Evolutionary conservation across 1,140 invertebrate genomes (phyloP), one percentile per base, ranked within the genome.

Genomic region (Scaptodrosophila lebanonensis): DNA sequence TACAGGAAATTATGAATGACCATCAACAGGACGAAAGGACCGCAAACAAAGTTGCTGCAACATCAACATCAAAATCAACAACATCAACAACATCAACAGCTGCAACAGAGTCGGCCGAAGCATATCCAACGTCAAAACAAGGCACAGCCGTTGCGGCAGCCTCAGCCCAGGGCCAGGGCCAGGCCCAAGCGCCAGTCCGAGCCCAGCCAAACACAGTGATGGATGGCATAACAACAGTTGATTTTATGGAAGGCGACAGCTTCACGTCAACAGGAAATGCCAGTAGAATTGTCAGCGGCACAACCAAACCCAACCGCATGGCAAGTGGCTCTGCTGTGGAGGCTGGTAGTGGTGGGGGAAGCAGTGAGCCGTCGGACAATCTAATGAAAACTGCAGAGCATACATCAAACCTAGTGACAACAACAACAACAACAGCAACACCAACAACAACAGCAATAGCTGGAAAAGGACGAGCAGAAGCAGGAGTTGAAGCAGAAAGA

Each of bases 231-330:
- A 75, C 67, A 79, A 67, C 67, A 72, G 67, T 77, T 72, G 73
- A 77, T 77, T 77, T 79, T 76, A 76, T 76, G 67, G 72, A 71
- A 76, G 71, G 72, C 72, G 72, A 77, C 73, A 79, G 72, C 72
- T 75, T 65, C 56, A 77, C 72, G 68, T 79, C 72, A 71, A 59
- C 73, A 64, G 63, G 67, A 77, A 76, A 76, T 76, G 77, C 68
- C 71, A 58, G 66, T 32, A 27, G 16, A 42, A 62, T 56, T 62
- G 60, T 72, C 65, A 62, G 52, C 17, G 62, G 43, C 45, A 25
- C 62, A 66, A 71, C 71, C 71, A 77, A 72, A 77, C 57, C 51
- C 47, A 53, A 16, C 64, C 40, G 63, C 15, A 30, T 25, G 22
- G 27, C 29, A 42, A 17, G 11, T 11, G 29, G 12, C 9, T 6